Evolutionary conservation across 2,113 vertebrate genomes (phyloP), one percentile per base, ranked within the genome.

Genomic region (Macrotus californicus): DNA sequence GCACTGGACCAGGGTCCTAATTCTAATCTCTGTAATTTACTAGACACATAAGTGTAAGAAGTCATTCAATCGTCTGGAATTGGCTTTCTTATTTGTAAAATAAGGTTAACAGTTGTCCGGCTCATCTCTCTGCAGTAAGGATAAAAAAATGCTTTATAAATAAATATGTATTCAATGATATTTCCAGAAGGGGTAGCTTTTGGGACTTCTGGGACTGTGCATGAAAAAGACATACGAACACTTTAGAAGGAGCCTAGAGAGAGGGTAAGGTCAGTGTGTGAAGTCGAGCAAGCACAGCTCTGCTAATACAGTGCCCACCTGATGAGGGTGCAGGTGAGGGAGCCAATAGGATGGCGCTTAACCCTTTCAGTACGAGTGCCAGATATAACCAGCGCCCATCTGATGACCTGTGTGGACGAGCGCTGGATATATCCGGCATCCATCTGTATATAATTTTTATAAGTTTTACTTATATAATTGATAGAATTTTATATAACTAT

Each of bases 1-100:
- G 43, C 5, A 10, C 16, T 72, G 9, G 36, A 43, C 18, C 15
- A 13, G 48, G 29, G 5, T 18, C 7, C 56, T 64, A 41, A 61
- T 29, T 95, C 82, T 34, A 73, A 80, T 52, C 22, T 29, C 50
- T 41, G 22, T 2, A 56, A 89, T 67, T 89, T 56, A 54, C 43
- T 26, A 12, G 14, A 26, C 24, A 39, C 7, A 2, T 21, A 46
- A 4, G 77, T 7, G 31, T 50, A 87, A 72, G 39, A 81, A 66
- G 46, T 50, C 64, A 61, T 26, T 18, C 31, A 31, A 34, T 59
- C 5, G 4, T 48, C 76, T 31, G 1, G 39, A 87, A 56, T 2
- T 3, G 18, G 43, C n/a, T 73, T 67, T 80, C 41, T 72, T 87
- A 36, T 41, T 88, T 50, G 12, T 93, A 85, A 79, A 93, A 75